Percentiles rank a stretch among this genome's conserved stretches.
These are phyloP conservation scores for Actinernus sp. DNA, from an alignment of 92 coral and sea anemone genomes.

Conservation along the genomic window DNA sequence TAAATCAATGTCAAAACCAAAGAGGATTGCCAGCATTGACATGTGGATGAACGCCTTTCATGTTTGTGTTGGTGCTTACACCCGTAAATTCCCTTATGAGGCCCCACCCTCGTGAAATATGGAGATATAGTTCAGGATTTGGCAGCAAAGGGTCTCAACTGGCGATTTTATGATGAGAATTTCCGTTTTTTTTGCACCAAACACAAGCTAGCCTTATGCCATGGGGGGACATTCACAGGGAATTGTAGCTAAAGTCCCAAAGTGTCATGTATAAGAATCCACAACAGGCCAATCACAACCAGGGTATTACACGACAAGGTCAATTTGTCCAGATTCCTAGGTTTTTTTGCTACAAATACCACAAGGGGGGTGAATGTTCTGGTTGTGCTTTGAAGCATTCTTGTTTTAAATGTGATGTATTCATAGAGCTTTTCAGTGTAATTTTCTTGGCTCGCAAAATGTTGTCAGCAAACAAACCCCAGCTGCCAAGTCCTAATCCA, in stretches of 20 bases:
- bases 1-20: conserved; percentile 18
- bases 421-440: too few relatives aligned
- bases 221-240: conserved; percentile 58
- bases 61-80: conserved; percentile 45
- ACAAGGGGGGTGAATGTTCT: conserved; percentile 15
- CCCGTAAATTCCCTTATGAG: conserved; percentile 18
- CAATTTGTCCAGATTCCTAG: neutral
- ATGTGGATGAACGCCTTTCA: conserved; percentile 52
- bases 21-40: conserved; percentile 18
- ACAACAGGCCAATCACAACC: neutral
- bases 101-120: conserved; percentile 62
- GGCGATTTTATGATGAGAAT: conserved; percentile 61
- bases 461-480: conserved; percentile 28
- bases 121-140: conserved; percentile 38
- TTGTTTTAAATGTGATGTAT: conserved; percentile 49
- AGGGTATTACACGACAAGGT: neutral
- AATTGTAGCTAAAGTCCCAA: conserved; percentile 59
- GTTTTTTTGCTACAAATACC: conserved; percentile 32
- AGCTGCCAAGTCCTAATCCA: too few relatives aligned
- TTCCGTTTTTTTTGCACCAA: conserved; percentile 38
- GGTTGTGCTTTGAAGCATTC: conserved; percentile 49
- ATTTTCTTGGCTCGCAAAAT: too few relatives aligned
- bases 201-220: conserved; percentile 13
- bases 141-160: conserved; percentile 61
- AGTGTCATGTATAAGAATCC: too few relatives aligned